Evolutionary conservation across 1,140 invertebrate genomes (phyloP).

Genomic region (Cardiocondyla obscurior): DNA sequence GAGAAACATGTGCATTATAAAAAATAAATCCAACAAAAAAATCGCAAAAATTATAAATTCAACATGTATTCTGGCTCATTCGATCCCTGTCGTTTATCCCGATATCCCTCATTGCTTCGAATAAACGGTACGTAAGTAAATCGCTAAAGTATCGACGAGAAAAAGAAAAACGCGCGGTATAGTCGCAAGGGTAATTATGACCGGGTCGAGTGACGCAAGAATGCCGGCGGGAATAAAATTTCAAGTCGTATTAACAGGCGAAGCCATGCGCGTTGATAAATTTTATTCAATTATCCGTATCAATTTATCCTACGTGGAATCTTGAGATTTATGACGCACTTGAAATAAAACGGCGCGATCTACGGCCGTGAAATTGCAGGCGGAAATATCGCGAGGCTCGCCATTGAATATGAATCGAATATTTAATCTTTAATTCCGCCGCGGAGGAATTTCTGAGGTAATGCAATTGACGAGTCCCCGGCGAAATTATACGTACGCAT

Average conservation of each 20-base stretch:
- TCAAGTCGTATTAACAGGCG: not conserved
- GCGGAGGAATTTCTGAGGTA: constrained; percentile 13
- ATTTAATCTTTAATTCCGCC: constrained; percentile 26
- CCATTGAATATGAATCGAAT: constrained; percentile 15
- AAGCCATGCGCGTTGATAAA: not conserved
- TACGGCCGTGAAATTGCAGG: not conserved
- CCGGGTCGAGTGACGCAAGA: not conserved
- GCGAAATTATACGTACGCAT: constrained; percentile 13
- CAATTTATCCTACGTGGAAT: not conserved
- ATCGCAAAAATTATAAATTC: constrained; percentile 67
- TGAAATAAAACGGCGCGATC: not conserved
- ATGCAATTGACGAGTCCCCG: constrained; percentile 25
- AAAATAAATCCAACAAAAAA: constrained; percentile 75
- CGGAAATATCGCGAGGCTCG: not conserved
- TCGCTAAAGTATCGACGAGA: not conserved
- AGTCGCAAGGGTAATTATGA: not conserved
- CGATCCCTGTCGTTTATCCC: not conserved
- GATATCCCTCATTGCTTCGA: not conserved
- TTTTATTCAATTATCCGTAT: constrained; percentile 30
- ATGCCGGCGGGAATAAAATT: not conserved
- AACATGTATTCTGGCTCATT: constrained; percentile 16
- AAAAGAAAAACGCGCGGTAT: not conserved
- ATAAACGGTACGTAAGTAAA: not conserved
- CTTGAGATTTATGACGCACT: not conserved
- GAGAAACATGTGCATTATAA: constrained; percentile 76